A percentile compares a stretch with the other conserved stretches of the same genome.
Conservation (phyloP, 2,888 invertebrate genomes). For the Perizoma affinitatum region DNA sequence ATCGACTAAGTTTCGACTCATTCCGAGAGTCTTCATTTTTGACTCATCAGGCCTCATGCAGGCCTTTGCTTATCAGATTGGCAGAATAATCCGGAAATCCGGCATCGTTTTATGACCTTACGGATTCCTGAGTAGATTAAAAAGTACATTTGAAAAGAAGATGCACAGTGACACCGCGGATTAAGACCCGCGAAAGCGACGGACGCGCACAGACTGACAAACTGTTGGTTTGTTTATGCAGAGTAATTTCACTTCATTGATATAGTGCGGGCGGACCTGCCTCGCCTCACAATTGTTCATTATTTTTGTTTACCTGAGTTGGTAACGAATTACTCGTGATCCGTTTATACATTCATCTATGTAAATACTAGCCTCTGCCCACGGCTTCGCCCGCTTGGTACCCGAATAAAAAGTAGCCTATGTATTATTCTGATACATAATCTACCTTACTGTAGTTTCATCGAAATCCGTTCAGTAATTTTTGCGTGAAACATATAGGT, state of each 20-base stretch:
- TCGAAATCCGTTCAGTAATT: too few relatives aligned
- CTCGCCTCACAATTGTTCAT: slow-evolving; percentile 23
- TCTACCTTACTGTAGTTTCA: too few relatives aligned
- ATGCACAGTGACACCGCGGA: not conserved
- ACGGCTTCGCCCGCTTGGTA: too few relatives aligned
- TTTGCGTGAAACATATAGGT: not conserved
- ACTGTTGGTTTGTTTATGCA: slow-evolving; percentile 11
- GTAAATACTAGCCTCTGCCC: not conserved
- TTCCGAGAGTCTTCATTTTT: too few relatives aligned
- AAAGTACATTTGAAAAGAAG: not conserved
- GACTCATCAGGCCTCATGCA: too few relatives aligned
- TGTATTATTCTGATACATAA: too few relatives aligned
- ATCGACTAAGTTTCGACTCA: too few relatives aligned
- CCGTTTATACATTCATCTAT: not conserved
- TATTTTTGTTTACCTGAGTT: slow-evolving; percentile 10
- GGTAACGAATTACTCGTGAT: slow-evolving; percentile 24
- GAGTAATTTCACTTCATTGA: slow-evolving; percentile 30
- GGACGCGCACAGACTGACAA: slow-evolving; percentile 19
- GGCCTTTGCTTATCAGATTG: too few relatives aligned
- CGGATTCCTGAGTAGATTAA: too few relatives aligned
- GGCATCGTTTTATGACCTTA: too few relatives aligned
- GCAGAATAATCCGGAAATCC: too few relatives aligned
- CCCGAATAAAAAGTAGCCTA: too few relatives aligned
- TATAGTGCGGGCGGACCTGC: slow-evolving; percentile 18
- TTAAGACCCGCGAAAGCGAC: slow-evolving; percentile 23